A percentile compares a stretch with the other conserved stretches of the same genome.
These are phyloP conservation scores for Mystacides longicornis DNA, from an alignment of 2,888 invertebrate genomes.

Conservation along the genomic window DNA sequence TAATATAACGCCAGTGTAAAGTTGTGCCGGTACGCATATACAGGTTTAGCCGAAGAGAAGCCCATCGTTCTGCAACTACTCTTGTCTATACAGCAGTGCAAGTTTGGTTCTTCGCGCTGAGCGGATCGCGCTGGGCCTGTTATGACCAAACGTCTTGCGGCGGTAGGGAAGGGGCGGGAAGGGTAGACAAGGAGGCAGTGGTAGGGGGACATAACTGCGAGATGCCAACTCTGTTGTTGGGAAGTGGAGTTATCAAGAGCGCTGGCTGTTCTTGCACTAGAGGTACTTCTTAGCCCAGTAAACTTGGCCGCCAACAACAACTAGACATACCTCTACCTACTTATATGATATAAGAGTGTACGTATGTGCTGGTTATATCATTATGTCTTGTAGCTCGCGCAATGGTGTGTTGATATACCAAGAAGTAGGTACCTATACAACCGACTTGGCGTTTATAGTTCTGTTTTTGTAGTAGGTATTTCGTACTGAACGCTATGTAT, in stretches of 20 bases:
- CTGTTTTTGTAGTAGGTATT: too few relatives aligned
- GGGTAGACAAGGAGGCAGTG: slow-evolving; percentile 4
- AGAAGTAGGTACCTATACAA: too few relatives aligned
- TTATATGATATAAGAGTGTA: too few relatives aligned
- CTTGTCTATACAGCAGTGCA: neutral
- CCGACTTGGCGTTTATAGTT: too few relatives aligned
- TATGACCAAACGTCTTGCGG: too few relatives aligned
- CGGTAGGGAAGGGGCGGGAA: too few relatives aligned
- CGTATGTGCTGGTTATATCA: too few relatives aligned
- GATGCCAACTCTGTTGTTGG: too few relatives aligned
- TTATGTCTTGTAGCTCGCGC: too few relatives aligned
- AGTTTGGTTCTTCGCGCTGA: neutral
- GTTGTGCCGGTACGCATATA: slow-evolving; percentile 44
- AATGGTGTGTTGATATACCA: too few relatives aligned
- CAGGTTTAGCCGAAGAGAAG: slow-evolving; percentile 16
- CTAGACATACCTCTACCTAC: too few relatives aligned
- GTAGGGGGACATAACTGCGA: slow-evolving; percentile 38
- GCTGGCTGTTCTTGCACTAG: slow-evolving; percentile 30
- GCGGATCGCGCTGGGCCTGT: neutral
- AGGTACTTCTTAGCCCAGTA: slow-evolving; percentile 25
- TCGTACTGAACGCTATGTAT: too few relatives aligned
- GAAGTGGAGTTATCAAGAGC: slow-evolving; percentile 48
- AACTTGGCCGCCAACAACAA: slow-evolving; percentile 30
- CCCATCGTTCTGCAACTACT: neutral
- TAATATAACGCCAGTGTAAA: slow-evolving; percentile 25